These are phyloP conservation scores for Coremacera marginata DNA, from an alignment of 2,888 invertebrate genomes.

Conservation along the genomic window DNA sequence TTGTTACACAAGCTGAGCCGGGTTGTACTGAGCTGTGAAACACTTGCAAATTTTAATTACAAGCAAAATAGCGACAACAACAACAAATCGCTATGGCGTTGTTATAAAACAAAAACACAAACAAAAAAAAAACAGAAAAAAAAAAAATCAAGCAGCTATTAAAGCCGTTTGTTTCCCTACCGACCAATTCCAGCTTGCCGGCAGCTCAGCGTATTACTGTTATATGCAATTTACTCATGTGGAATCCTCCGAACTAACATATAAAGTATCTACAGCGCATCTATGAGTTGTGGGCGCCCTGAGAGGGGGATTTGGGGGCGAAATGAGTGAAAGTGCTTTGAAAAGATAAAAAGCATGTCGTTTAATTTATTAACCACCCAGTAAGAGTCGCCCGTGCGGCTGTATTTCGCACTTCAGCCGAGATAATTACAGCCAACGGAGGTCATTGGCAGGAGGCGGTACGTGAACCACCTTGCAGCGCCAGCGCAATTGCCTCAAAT, in stretches of 20 bases:
- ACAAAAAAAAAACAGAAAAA: not conserved
- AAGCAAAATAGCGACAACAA: conserved; percentile 22
- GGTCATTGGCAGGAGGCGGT: conserved; percentile 14
- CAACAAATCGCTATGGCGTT: not conserved
- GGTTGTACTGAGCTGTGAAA: conserved; percentile 22
- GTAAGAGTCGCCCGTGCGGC: conserved; percentile 4
- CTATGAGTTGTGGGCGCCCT: not conserved
- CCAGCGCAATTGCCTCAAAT: not conserved
- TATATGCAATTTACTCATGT: conserved; percentile 25
- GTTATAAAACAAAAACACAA: not conserved
- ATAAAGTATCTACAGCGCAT: not conserved
- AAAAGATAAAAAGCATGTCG: not conserved
- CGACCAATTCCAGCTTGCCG: not conserved
- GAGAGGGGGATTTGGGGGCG: too few species aligned
- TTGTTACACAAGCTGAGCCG: conserved; percentile 1
- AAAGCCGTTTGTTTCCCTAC: not conserved
- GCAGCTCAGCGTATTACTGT: not conserved
- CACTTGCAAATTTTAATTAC: conserved; percentile 32
- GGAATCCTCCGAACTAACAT: conserved; percentile 15
- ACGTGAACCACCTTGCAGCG: not conserved
- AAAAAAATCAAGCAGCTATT: conserved; percentile 2
- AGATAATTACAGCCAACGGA: conserved; percentile 20
- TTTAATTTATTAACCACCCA: conserved; percentile 33
- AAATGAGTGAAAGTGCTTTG: not conserved
- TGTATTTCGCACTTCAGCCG: conserved; percentile 12